Base-by-base conservation (phyloP, 2,888 invertebrate species). In the Clunio marinus region DNA sequence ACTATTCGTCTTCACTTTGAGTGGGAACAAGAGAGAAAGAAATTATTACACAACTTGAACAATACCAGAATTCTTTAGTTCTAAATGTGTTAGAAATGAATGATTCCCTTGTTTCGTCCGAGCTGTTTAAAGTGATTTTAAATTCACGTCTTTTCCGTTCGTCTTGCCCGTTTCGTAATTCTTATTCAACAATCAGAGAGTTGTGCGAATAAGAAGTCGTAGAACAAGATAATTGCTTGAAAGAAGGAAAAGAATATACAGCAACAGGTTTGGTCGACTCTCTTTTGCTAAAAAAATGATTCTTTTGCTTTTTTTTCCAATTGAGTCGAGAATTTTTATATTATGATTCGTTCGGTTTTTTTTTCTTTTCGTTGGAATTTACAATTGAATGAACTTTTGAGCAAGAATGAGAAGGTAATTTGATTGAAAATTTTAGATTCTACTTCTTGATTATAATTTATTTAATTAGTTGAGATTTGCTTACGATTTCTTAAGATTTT, bases 141-240 rank as follows among this genome's bases (percentile, higher is more conserved):
- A 51, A 51, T 22, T 51, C 51, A 20, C 22, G 17, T 22, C n/a
- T 8, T 51, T 51, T 51, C 51, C 22, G 51, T 5, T 51, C 22
- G 51, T 51, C 22, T 17, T 13, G 17, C 22, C n/a, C 22, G 51
- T 51, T 51, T 51, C 51, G 51, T 51, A 51, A 51, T 51, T 51
- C n/a, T 51, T 51, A 51, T 51, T 51, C 51, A 51, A 22, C 17
- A 51, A 17, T 51, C 22, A 51, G 22, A 22, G 22, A 51, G 35
- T 32, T 32, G 22, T 7, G 41, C 41, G n/a, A n/a, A 41, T n/a
- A 41, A 41, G 24, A 27, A 57, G 27, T 25, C 57, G 27, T 25
- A 57, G 57, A 57, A 57, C 57, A 25, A 57, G 57, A 57, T 57
- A 57, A 57, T 57, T 57, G 57, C 57, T 20, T 25, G 51, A 51